phyloP scores from a whole-genome alignment of 2,113 vertebrate species.

The Chitala chitala region DNA sequence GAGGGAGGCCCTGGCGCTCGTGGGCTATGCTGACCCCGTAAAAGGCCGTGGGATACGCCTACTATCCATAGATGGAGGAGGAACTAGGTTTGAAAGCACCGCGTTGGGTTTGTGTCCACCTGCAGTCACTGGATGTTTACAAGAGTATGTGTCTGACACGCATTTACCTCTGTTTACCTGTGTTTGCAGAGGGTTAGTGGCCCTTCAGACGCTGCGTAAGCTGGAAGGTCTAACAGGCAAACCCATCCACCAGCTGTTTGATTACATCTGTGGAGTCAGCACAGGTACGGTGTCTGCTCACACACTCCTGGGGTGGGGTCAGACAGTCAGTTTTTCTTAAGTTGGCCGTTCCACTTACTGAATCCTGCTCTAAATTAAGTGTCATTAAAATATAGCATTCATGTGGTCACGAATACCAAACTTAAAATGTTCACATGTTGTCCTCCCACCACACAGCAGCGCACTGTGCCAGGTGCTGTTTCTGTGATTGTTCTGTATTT shows the following conservation, averaged over 20 bases:
- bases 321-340: no score
- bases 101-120: neutral
- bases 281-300: slow-evolving; percentile 77
- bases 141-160: neutral
- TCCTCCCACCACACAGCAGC: neutral
- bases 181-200: slow-evolving; percentile 80
- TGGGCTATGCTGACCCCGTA: slow-evolving; percentile 85
- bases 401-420: no score
- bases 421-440: neutral
- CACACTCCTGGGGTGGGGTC: neutral
- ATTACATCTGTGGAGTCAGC: slow-evolving; percentile 97
- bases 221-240: slow-evolving; percentile 87
- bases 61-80: slow-evolving; percentile 89
- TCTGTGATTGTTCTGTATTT: no score
- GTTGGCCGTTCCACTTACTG: no score
- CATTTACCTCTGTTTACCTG: slow-evolving; percentile 2
- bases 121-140: no score
- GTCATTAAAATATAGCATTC: no score
- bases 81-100: slow-evolving; percentile 73
- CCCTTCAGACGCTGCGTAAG: slow-evolving; percentile 84
- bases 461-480: no score
- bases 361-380: no score
- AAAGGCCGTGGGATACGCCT: slow-evolving; percentile 85
- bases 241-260: slow-evolving; percentile 87
- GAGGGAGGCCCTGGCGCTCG: slow-evolving; percentile 81